phyloP scores from a whole-genome alignment of 1,140 invertebrate genomes.

The Pseudomyrmex sp. region DNA sequence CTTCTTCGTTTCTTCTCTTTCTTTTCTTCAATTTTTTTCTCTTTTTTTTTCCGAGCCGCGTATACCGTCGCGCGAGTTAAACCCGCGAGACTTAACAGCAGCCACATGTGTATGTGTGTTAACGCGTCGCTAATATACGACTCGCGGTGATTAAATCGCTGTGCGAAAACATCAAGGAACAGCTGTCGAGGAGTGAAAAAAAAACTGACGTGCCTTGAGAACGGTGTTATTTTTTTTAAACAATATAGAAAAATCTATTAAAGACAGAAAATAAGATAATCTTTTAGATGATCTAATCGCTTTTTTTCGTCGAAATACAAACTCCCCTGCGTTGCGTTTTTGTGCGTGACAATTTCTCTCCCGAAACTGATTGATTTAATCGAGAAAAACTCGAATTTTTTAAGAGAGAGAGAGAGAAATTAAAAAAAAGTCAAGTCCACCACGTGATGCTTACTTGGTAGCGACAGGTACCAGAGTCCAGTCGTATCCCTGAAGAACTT shows the following conservation, averaged over 20 bases:
- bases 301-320: too few species aligned
- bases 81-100: conserved; percentile 40
- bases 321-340: neutral
- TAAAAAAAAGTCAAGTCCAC: neutral
- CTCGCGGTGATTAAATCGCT: conserved; percentile 28
- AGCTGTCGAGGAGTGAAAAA: neutral
- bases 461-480: conserved; percentile 94
- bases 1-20: neutral
- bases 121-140: conserved; percentile 56
- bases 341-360: neutral
- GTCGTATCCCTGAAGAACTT: conserved; percentile 93
- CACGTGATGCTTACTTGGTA: conserved; percentile 88
- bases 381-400: neutral
- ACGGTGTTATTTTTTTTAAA: neutral
- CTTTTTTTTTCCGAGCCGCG: neutral
- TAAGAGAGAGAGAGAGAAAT: neutral
- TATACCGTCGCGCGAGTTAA: conserved; percentile 22
- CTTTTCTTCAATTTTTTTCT: conserved; percentile 46
- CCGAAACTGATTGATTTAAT: too few species aligned
- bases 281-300: too few species aligned
- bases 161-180: conserved; percentile 13
- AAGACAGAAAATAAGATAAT: neutral
- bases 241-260: neutral
- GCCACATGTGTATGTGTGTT: conserved; percentile 15
- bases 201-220: neutral